Percentiles rank a stretch among this genome's conserved stretches.
Conservation (phyloP, 2,888 invertebrate species). For the Coronaproctus castanopsis region DNA sequence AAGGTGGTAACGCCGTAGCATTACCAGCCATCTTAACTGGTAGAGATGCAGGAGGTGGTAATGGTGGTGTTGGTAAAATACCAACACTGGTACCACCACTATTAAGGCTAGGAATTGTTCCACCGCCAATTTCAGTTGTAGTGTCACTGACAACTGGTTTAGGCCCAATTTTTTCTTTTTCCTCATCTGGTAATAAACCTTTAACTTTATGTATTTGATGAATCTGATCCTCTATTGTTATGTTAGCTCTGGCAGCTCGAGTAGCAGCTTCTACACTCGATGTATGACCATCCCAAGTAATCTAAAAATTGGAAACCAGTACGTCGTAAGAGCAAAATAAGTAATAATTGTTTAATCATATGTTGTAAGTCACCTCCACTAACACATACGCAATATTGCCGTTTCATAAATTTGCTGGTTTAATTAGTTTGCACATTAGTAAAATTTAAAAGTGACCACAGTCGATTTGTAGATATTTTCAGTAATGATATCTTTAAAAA, state of each 20-base stretch:
- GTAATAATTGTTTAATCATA: too few species aligned
- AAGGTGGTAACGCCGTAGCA: conserved; percentile 18
- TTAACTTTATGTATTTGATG: conserved; percentile 93
- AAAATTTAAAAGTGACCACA: too few species aligned
- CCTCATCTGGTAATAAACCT: conserved; percentile 81
- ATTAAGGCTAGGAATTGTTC: too few species aligned
- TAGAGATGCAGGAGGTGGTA: conserved; percentile 13
- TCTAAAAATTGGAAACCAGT: conserved; percentile 29
- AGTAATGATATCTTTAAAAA: too few species aligned
- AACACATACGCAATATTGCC: too few species aligned
- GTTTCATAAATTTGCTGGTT: too few species aligned
- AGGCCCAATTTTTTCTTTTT: conserved; percentile 92
- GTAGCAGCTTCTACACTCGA: conserved; percentile 92
- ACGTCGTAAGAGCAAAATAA: too few species aligned
- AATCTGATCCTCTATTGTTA: conserved; percentile 83
- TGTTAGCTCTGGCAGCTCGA: conserved; percentile 79
- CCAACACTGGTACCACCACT: background rate
- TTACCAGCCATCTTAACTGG: too few species aligned
- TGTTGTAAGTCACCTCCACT: too few species aligned
- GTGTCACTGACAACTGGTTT: conserved; percentile 40
- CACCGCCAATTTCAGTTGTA: too few species aligned
- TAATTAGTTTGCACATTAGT: too few species aligned
- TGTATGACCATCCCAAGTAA: conserved; percentile 97
- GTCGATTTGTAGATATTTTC: too few species aligned
- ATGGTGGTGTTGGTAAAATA: conserved; percentile 4